Base-by-base conservation (phyloP, 1,140 invertebrate genomes). In the Chrysomallon squamiferum region DNA sequence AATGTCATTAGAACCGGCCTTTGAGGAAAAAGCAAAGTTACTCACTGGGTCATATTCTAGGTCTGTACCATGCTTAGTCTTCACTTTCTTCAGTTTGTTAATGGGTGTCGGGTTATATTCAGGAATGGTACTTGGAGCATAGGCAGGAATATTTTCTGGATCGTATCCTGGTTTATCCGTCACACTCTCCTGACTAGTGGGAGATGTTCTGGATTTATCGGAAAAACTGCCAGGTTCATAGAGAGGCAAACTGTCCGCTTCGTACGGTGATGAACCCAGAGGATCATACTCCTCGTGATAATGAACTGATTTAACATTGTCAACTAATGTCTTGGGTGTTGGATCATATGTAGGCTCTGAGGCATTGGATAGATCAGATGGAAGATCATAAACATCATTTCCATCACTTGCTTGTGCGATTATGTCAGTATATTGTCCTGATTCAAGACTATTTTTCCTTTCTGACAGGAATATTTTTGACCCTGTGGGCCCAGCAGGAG, bases 61-160 rank as follows among this genome's bases (percentile, higher is more conserved):
- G 47, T 66, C 68, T n/a, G 68, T 50, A 33, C 54, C n/a, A 27
- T 65, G 64, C 3, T 32, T 49, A 68, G 76, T 33, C 56, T 72
- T 68, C 50, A 71, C 69, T 58, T 88, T 89, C 68, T 88, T 88
- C 9, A 90, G 67, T 78, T 89, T 87, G 15, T 85, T 83, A 68
- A 90, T 89, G 0, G 89, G 89, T 0, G 90, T 90, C 15, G 89
- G 90, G 77, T 89, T 90, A 70, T 90, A 90, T 62, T 79, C 75
- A 57, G 87, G 86, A 13, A 77, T 59, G 85, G 81, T 89, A 50
- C 33, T 30, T 22, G 1, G 45, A 15, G 41, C 49, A 20, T 30
- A 58, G 41, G n/a, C 25, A 3, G 41, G 60, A 30, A 41, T 38
- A 29, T 38, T 58, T 58, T 41, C 65, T 60, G 59, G 71, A 50